These are phyloP conservation scores for Carpatolechia fugitivella DNA, from an alignment of 2,888 invertebrate genomes.

Conservation along the genomic window DNA sequence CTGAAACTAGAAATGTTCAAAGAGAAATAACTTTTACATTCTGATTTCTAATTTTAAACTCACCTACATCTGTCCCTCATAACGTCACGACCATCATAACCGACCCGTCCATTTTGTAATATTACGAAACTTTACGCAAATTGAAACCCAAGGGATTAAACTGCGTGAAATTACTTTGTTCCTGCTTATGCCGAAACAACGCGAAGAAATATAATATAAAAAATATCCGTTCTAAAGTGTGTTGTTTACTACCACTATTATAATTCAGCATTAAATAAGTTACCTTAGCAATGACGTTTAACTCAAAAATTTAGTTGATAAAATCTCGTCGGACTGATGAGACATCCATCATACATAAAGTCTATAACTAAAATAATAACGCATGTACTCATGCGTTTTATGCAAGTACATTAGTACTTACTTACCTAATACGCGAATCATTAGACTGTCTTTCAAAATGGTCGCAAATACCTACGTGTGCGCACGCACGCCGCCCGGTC, in stretches of 20 bases:
- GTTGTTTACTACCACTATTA: background rate
- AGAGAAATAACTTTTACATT: no score
- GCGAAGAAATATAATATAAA: constrained; percentile 7
- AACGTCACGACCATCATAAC: background rate
- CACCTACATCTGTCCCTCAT: background rate
- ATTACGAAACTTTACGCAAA: constrained; percentile 7
- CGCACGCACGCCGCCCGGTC: constrained; percentile 26
- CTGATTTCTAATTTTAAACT: background rate
- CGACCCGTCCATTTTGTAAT: background rate
- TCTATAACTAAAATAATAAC: no score
- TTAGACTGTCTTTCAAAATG: constrained; percentile 1
- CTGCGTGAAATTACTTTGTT: constrained; percentile 2
- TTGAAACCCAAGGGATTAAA: constrained; percentile 7
- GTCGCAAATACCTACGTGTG: constrained; percentile 23
- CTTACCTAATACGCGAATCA: constrained; percentile 6
- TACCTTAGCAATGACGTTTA: no score
- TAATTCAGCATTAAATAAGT: no score
- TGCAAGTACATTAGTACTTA: no score
- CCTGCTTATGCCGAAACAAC: background rate
- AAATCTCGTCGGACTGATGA: no score
- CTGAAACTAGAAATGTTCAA: no score
- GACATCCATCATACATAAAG: no score
- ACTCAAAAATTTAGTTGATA: no score
- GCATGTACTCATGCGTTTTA: no score
- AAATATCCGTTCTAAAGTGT: background rate